Evolutionary conservation across 2,888 invertebrate species (phyloP).

Genomic region (Fragum fragum): DNA sequence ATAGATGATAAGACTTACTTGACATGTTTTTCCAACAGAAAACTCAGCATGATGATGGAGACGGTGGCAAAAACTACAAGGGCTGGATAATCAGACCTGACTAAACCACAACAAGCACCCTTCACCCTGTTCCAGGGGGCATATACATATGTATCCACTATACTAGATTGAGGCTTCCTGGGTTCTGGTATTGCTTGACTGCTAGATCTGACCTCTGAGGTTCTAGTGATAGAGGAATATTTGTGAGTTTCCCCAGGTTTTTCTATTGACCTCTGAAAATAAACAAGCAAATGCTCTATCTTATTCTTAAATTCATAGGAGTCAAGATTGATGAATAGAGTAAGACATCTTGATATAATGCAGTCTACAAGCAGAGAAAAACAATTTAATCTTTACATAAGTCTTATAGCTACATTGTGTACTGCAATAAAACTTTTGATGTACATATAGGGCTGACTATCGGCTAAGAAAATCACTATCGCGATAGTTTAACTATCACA

Average conservation of each 20-base stretch:
- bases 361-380: no score
- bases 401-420: no score
- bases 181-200: neutral
- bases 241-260: conserved; percentile 36
- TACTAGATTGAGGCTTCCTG: neutral
- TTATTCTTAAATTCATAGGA: no score
- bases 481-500: no score
- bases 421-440: no score
- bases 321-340: no score
- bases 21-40: conserved; percentile 68
- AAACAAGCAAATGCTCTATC: neutral
- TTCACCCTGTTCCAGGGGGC: neutral
- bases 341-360: no score
- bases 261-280: conserved; percentile 34
- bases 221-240: conserved; percentile 28
- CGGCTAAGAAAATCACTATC: no score
- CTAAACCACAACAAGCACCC: conserved; percentile 22
- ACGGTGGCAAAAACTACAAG: conserved; percentile 68
- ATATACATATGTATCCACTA: neutral
- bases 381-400: no score
- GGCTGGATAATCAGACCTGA: conserved; percentile 68
- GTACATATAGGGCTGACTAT: no score
- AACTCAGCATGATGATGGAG: conserved; percentile 67
- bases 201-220: conserved; percentile 37
- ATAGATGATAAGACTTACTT: no score